Evolutionary conservation across 2,113 vertebrate genomes (phyloP).

Genomic region (Hydrochoerus hydrochaeris): DNA sequence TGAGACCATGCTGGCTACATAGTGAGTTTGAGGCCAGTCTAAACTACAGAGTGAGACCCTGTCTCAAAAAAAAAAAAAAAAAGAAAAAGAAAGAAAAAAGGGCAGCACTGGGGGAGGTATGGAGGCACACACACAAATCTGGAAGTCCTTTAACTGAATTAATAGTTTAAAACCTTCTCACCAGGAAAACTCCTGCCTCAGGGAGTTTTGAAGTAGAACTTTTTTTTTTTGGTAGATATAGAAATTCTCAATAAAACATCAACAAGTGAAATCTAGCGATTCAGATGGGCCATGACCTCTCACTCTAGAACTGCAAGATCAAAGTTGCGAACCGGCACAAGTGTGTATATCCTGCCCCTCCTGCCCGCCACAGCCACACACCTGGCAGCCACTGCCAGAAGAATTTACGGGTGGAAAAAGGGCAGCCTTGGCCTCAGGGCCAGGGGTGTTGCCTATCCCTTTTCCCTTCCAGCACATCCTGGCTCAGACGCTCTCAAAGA

Average conservation of each 20-base stretch:
- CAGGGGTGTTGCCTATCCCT: accelerated
- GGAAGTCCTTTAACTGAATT: neutral
- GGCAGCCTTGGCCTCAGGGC: neutral
- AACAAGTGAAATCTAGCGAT: neutral
- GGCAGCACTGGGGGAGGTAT: neutral
- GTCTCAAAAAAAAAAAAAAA: neutral
- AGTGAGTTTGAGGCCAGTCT: neutral
- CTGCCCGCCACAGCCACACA: accelerated
- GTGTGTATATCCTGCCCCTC: too few relatives aligned
- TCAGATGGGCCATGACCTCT: neutral
- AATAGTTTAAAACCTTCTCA: neutral
- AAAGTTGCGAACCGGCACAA: accelerated
- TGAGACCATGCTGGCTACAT: neutral
- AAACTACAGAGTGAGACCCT: neutral
- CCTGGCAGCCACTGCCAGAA: accelerated
- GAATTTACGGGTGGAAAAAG: neutral
- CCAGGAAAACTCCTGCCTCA: neutral
- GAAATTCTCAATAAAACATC: neutral
- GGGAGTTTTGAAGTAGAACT: neutral
- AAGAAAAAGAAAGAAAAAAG: neutral
- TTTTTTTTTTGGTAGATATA: neutral
- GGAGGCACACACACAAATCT: neutral
- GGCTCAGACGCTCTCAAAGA: neutral
- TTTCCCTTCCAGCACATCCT: too few relatives aligned
- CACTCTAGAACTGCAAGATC: neutral